These are phyloP conservation scores for Phoenicopterus ruber DNA, from an alignment of 2,113 vertebrate genomes.

Conservation along the genomic window DNA sequence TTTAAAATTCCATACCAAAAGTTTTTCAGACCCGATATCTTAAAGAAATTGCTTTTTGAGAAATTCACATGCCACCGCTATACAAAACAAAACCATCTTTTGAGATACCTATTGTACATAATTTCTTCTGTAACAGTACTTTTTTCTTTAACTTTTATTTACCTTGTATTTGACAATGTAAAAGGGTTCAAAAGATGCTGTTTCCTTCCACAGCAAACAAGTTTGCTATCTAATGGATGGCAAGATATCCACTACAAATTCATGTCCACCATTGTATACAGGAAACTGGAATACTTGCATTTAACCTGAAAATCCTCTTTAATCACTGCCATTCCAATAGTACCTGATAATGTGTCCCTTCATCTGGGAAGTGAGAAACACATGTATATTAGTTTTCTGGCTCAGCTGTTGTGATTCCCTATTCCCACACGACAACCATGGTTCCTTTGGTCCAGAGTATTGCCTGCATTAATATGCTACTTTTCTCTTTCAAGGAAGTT, in stretches of 20 bases:
- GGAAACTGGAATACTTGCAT: not conserved
- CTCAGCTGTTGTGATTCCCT: not conserved
- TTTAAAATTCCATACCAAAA: not conserved
- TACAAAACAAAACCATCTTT: not conserved
- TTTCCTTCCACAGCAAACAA: not conserved
- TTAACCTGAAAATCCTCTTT: not conserved
- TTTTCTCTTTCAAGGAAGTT: not conserved
- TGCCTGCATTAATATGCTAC: not conserved
- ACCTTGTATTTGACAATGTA: not conserved
- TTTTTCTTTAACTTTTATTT: not conserved
- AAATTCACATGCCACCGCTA: not conserved
- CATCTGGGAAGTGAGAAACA: not conserved
- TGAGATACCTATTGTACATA: not conserved
- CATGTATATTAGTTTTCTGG: not conserved
- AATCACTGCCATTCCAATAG: not conserved
- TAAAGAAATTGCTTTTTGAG: not conserved
- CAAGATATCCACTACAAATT: not conserved
- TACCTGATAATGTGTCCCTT: not conserved
- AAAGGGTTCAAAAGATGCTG: not conserved
- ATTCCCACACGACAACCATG: not conserved
- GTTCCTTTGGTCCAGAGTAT: not conserved
- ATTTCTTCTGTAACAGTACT: not conserved
- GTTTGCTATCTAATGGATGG: not conserved
- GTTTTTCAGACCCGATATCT: not conserved
- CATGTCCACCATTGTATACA: not conserved